Base-by-base conservation (phyloP, 2,888 invertebrate genomes). In the Brachypalpus laphriformis region DNA sequence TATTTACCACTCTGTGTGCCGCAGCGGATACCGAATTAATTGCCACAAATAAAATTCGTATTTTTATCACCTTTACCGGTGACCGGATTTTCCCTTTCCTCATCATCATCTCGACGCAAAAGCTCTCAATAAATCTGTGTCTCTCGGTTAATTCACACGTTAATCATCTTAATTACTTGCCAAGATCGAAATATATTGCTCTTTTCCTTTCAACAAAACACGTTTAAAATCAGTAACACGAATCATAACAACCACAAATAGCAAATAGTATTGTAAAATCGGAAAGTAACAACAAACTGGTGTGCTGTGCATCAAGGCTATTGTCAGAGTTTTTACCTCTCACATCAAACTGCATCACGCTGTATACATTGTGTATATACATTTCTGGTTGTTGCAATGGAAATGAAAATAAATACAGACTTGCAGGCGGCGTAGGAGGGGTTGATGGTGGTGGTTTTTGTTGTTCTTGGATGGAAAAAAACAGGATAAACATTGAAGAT, bases 251-350 rank as follows among this genome's bases (percentile, higher is more conserved):
- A 59, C 49, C 25, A 61, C 51, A 74, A 51, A 49, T 34, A 72
- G 51, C 61, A 61, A 28, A 28, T 6, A 59, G 49, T 18, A 72
- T 61, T 59, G 59, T 59, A 61, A 72, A 61, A 49, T 61, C 57
- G 16, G 70, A 77, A 77, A 61, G 77, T 77, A 54, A 45, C 8
- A 74, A 42, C 40, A 54, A 42, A 68, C 28, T 11, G 16, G 49
- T 72, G 9, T 51, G 74, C 28, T 63, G 31, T 63, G 74, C 63
- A 74, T 63, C 74, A 74, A 74, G 74, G 74, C 54, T 74, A 61
- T 59, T 22, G 9, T 47, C 59, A n/a, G n/a, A n/a, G n/a, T 47
- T 71, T 5, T 18, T 71, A 57, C 61, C 72, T 61, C 49, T 61
- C 61, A 61, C 72, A 9, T 47, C 14, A 65, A 72, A 72, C 42